phyloP scores from a whole-genome alignment of 2,113 vertebrate species.

The Alosa alosa region DNA sequence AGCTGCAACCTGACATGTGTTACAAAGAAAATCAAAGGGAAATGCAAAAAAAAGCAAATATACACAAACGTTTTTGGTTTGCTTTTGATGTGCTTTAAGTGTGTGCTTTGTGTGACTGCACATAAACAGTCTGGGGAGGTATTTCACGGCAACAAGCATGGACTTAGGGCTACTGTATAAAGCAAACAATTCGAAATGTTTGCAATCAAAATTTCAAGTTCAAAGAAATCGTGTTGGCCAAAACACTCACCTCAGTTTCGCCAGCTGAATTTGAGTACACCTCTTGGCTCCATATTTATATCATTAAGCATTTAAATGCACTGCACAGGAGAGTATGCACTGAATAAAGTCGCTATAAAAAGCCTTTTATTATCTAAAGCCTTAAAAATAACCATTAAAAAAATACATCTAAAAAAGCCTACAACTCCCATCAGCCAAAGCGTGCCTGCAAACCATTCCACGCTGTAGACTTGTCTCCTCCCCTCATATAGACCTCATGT shows the following conservation, averaged over 20 bases:
- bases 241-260: no score
- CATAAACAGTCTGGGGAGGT: not conserved
- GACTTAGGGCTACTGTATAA: not conserved
- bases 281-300: no score
- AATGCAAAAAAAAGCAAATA: not conserved
- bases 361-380: not conserved
- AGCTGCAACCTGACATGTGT: no score
- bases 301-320: no score
- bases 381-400: not conserved
- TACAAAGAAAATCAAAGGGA: no score
- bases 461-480: conserved; percentile 42
- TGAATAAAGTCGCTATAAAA: no score
- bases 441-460: not conserved
- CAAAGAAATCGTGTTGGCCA: no score
- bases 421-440: no score
- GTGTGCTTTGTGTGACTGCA: not conserved
- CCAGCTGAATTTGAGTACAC: not conserved
- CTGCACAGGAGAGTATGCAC: no score
- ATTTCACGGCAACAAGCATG: not conserved
- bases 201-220: not conserved
- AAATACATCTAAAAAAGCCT: not conserved
- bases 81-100: not conserved
- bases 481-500: conserved; percentile 62
- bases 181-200: not conserved
- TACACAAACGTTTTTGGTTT: not conserved